These are phyloP conservation scores for Bembecia ichneumoniformis DNA, from an alignment of 2,888 invertebrate species.

Conservation along the genomic window DNA sequence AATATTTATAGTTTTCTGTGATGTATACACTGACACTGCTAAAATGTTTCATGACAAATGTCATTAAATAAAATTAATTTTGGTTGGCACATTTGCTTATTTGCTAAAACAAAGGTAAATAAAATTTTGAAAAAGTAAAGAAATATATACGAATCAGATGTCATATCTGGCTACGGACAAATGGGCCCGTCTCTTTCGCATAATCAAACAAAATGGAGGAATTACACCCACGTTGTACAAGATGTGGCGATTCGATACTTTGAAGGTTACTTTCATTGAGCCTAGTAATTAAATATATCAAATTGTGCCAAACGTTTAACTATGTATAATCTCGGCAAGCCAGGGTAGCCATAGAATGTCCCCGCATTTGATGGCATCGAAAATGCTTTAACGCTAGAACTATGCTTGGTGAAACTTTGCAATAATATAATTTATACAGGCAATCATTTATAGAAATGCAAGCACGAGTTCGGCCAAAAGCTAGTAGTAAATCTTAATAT, in stretches of 20 bases:
- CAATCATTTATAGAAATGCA: neutral
- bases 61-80: too few relatives aligned
- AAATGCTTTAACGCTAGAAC: neutral
- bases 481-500: too few relatives aligned
- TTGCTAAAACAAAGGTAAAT: too few relatives aligned
- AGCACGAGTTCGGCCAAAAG: too few relatives aligned
- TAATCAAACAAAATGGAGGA: conserved; percentile 80
- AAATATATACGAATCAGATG: conserved; percentile 13
- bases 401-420: neutral
- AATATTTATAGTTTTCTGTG: too few relatives aligned
- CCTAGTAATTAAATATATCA: conserved; percentile 76
- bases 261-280: conserved; percentile 48
- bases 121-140: too few relatives aligned
- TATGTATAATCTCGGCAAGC: too few relatives aligned
- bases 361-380: neutral
- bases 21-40: too few relatives aligned
- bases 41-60: too few relatives aligned
- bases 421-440: neutral
- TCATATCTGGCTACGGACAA: conserved; percentile 76
- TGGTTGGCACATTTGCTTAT: too few relatives aligned
- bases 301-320: conserved; percentile 1
- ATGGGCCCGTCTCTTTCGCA: conserved; percentile 67
- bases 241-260: conserved; percentile 42
- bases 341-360: too few relatives aligned
- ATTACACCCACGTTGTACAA: conserved; percentile 23